phyloP scores from a whole-genome alignment of 2,113 vertebrate genomes.

The Dinomys branickii region DNA sequence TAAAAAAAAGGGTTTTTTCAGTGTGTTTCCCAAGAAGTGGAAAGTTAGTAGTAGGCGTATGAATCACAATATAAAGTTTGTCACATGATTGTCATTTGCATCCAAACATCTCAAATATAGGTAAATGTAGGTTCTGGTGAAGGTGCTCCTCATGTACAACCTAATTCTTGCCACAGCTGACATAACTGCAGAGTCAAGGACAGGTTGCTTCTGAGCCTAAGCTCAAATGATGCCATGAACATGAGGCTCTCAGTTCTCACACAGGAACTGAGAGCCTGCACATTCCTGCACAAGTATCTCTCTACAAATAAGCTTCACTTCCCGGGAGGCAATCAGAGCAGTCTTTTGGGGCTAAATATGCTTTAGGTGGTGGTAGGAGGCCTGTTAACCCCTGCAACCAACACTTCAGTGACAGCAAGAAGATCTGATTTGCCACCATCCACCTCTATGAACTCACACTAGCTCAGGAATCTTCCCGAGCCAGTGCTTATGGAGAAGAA shows the following conservation, averaged over 20 bases:
- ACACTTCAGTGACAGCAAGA: not conserved
- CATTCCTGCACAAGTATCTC: slow-evolving; percentile 18
- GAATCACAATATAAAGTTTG: not conserved
- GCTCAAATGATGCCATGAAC: not conserved
- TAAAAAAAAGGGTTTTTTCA: not conserved
- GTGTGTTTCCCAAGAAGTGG: not conserved
- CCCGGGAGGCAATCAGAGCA: not conserved
- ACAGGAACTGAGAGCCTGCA: no score
- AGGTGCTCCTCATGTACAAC: not conserved
- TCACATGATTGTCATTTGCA: not conserved
- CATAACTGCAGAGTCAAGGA: not conserved
- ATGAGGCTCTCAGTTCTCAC: not conserved
- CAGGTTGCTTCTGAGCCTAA: not conserved
- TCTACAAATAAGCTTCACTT: not conserved
- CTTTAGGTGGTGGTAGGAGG: not conserved
- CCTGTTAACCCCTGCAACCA: not conserved
- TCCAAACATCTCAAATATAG: not conserved
- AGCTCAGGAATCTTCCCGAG: not conserved
- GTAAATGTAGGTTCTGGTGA: not conserved
- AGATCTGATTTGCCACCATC: not conserved
- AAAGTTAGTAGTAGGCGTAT: not conserved
- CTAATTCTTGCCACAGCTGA: not conserved
- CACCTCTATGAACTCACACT: not conserved
- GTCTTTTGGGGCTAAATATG: not conserved
- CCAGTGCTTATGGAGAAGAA: not conserved